Base-by-base conservation (phyloP, 2,888 invertebrate genomes). In the Cremastinae sp. region DNA sequence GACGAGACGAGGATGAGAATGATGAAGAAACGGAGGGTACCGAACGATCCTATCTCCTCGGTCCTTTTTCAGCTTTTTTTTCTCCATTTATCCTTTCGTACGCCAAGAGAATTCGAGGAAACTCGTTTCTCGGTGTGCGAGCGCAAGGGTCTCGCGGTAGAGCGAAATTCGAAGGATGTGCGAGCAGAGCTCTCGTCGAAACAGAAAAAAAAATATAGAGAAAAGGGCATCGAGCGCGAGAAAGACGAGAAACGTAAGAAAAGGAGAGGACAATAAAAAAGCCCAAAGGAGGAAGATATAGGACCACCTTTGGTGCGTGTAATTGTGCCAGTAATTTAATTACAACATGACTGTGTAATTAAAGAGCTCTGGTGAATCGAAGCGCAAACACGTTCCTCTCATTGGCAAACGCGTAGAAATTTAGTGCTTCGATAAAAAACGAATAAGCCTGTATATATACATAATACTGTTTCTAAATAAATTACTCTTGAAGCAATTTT, bases 321-420 rank as follows among this genome's bases (percentile, higher is more conserved):
- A 77, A 77, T 77, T 74, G 77, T 51, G 36, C 56, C 54, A 54
- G 69, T 74, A 77, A 77, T 77, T 77, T 70, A 77, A 77, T 77
- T 77, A 73, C 49, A 70, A 70, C 56, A 70, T 56, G 70, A 65
- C 70, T 75, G 78, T 81, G 81, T 83, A 83, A 83, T 83, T 82
- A 82, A 70, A 79, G 77, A 74, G 71, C 53, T 54, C 49, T 38
- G 9, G 34, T 58, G 47, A 66, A 74, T 56, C 64, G 51, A 58
- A 54, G 43, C 49, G 8, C 18, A 53, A 76, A 65, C 41, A 36
- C 45, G 62, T 28, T 20, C 28, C 12, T 41, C 45, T 36, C n/a
- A 20, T 20, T 47, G 20, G 34, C 38, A 38, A 22, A 38, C 61
- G 16, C 14, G 14, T 22, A 10, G 20, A 16, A 53, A 65, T 75